Percentiles rank a stretch among this genome's conserved stretches.
Conservation (phyloP, 2,113 vertebrate species). For the Zosterops hypoxanthus region DNA sequence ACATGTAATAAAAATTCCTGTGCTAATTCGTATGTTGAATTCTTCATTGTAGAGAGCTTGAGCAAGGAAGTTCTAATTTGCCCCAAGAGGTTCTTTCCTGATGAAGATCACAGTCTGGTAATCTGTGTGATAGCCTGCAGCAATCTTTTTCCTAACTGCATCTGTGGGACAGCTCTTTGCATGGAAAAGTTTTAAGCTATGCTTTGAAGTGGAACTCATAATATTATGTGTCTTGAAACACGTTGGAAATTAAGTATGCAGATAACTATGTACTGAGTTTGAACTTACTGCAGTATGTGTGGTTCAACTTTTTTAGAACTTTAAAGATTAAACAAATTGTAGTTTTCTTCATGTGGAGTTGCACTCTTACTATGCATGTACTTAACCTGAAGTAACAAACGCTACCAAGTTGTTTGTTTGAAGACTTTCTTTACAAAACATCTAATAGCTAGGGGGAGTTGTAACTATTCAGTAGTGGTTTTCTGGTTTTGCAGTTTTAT, state of each 20-base stretch:
- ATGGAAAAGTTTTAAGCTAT: conserved; percentile 13
- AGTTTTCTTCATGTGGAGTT: background rate
- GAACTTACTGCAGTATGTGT: background rate
- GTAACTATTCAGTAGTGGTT: background rate
- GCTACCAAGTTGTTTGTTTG: background rate
- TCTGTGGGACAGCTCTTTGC: conserved; percentile 14
- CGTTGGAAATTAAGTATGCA: background rate
- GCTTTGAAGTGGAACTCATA: conserved; percentile 45
- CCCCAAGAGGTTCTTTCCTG: conserved; percentile 23
- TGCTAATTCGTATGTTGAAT: conserved; percentile 52
- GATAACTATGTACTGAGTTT: background rate
- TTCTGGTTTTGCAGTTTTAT: background rate
- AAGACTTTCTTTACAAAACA: background rate
- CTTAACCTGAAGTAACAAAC: background rate
- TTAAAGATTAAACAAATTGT: background rate
- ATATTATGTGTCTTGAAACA: background rate
- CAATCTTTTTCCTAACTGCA: conserved; percentile 12
- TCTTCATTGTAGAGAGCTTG: conserved; percentile 69
- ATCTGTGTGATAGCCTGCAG: conserved; percentile 52
- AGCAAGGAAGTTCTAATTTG: conserved; percentile 45
- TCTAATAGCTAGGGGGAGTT: background rate
- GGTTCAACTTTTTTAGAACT: background rate
- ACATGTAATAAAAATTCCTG: background rate
- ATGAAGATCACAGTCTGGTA: conserved; percentile 63
- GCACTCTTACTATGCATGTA: background rate